A percentile compares a stretch with the other conserved stretches of the same genome.
phyloP scores from a whole-genome alignment of 92 coral and sea anemone genomes.

The Porites lobata region DNA sequence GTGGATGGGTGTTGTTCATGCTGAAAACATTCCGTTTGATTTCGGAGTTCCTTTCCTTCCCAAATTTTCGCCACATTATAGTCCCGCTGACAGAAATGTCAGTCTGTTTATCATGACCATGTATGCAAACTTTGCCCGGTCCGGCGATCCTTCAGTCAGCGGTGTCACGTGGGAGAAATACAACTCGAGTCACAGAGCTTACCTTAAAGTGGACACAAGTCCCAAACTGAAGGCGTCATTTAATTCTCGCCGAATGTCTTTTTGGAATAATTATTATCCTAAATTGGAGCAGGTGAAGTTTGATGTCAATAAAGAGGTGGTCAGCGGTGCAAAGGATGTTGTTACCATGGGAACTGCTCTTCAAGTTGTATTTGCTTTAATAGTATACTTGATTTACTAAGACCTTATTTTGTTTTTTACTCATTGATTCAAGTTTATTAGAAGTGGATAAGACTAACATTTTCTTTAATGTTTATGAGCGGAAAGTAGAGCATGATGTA shows the following conservation, averaged over 20 bases:
- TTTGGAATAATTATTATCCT: conserved; percentile 87
- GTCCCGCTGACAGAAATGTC: conserved; percentile 51
- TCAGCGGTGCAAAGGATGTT: background rate
- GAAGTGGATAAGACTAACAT: no score
- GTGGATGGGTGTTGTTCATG: conserved; percentile 42
- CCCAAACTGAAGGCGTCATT: conserved; percentile 71
- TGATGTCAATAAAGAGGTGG: conserved; percentile 1
- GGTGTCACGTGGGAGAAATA: conserved; percentile 73
- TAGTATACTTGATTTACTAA: no score
- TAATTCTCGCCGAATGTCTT: conserved; percentile 76
- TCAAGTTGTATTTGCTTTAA: background rate
- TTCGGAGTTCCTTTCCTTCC: conserved; percentile 12
- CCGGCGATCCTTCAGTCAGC: conserved; percentile 63
- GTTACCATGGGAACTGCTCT: conserved; percentile 1
- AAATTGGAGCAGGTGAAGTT: conserved; percentile 50
- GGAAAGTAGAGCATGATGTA: no score
- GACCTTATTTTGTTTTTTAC: no score
- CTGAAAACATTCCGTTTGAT: background rate
- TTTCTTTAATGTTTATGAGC: no score
- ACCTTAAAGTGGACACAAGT: conserved; percentile 62
- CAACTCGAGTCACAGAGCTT: conserved; percentile 55
- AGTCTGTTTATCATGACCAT: conserved; percentile 49
- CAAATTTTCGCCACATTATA: background rate
- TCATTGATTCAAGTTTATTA: no score
- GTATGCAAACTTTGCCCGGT: conserved; percentile 62